Conservation (phyloP, 2,888 invertebrate genomes). For the Oscheius sp. region DNA sequence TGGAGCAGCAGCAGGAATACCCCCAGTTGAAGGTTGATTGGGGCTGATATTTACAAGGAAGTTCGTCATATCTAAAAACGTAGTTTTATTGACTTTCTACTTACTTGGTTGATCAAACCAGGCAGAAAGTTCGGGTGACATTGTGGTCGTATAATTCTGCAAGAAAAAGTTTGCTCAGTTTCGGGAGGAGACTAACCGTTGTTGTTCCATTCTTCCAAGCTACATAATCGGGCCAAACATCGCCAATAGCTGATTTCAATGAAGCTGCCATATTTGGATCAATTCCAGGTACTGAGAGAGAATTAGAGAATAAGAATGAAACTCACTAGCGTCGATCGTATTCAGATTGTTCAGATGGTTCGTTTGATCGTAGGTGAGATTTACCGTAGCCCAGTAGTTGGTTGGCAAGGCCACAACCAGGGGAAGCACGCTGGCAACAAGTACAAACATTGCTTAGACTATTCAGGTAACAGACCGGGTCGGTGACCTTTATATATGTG, state of each 20-base stretch:
- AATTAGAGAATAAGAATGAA: not conserved
- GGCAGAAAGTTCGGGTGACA: slow-evolving; percentile 16
- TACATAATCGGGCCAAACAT: slow-evolving; percentile 5
- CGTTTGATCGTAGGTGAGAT: slow-evolving; percentile 11
- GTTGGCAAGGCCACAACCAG: not conserved
- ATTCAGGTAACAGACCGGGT: not conserved
- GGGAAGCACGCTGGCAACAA: not conserved
- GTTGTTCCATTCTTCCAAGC: not conserved
- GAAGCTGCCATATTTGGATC: slow-evolving; percentile 13
- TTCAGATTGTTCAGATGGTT: not conserved
- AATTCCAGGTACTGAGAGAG: not conserved
- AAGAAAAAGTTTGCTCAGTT: not conserved
- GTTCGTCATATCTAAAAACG: not conserved
- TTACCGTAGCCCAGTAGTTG: slow-evolving; percentile 14
- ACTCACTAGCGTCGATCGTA: slow-evolving; percentile 10
- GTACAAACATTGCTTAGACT: slow-evolving; percentile 3
- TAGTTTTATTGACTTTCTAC: not conserved
- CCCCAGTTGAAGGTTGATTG: not conserved
- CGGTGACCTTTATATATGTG: slow-evolving; percentile 11
- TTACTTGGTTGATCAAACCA: slow-evolving; percentile 1
- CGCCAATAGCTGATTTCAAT: slow-evolving; percentile 10
- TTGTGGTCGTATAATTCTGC: slow-evolving; percentile 1
- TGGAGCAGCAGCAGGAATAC: not conserved
- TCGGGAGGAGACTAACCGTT: not conserved
- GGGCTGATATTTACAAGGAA: not conserved